Base-by-base conservation (phyloP, 2,797 vertebrate species). In the Clamator glandarius region DNA sequence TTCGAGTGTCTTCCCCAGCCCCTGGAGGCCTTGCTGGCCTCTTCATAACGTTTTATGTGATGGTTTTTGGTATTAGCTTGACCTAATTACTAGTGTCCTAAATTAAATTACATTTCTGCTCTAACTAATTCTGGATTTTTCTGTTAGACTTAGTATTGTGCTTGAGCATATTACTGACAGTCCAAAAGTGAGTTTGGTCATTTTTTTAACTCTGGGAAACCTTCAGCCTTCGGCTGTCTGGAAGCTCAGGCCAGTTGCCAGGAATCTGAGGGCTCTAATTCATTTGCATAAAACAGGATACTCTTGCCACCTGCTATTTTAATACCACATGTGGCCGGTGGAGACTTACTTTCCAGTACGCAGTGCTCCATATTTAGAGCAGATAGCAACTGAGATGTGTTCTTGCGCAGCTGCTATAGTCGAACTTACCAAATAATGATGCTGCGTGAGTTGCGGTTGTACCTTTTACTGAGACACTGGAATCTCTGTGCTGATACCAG, bases 11-110 rank as follows among this genome's bases (percentile, higher is more conserved):
- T 96, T 93, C 85, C 20, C 24, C 50, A 76, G 68, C 51, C 92
- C 75, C 81, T 2, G 1, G 79, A 87, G 92, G 82, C 73, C 42
- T 75, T 52, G 39, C 73, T 81, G 66, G 79, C 80, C 83, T 84
- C 84, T 84, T 94, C 36, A 0, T 70, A 86, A 41, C 9, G 1
- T 90, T 94, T 93, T 93, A 73, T 67, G 36, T 79, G 90, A 87
- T 89, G 48, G 33, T 73, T 92, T 96, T 95, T 80, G 52, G 31
- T 95, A 87, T 95, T 91, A 95, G 59, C 73, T 93, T 96, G 95
- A 91, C 95, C 95, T 86, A 96, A 94, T 96, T 97, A 91, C 67
- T 54, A 17, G 24, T 54, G 80, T 84, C 87, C 89, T 93, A 84
- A 92, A 97, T 97, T 95, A 88, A 82, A 61, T 91, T 59, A 86